A percentile compares a stretch with the other conserved stretches of the same genome.
Conservation (phyloP, 2,113 vertebrate genomes). For the Sinocyclocheilus anshuiensis region DNA sequence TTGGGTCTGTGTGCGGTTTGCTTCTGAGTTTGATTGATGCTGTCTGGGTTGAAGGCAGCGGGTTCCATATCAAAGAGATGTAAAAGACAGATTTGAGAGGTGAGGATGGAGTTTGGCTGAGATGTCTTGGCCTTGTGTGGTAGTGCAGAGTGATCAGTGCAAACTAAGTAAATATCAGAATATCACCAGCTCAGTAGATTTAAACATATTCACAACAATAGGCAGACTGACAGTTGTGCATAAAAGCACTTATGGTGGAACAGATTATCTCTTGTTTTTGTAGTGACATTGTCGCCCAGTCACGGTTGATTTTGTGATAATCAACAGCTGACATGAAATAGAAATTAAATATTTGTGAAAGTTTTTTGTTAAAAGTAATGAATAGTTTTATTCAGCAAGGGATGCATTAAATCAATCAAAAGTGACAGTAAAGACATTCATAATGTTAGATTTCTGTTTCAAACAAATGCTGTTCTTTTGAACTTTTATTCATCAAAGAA, state of each 20-base stretch:
- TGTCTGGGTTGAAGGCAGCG: conserved; percentile 62
- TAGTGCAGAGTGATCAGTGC: conserved; percentile 14
- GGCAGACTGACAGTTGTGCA: neutral
- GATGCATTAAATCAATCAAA: neutral
- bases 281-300: neutral
- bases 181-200: neutral
- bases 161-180: neutral
- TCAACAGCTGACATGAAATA: neutral
- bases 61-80: conserved; percentile 24
- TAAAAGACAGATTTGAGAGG: conserved; percentile 1
- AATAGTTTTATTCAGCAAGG: neutral
- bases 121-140: neutral
- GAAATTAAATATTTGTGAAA: neutral
- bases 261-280: too few species aligned
- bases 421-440: too few species aligned
- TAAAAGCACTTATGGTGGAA: neutral
- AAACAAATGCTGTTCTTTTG: too few species aligned
- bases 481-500: too few species aligned
- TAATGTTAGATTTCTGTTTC: too few species aligned
- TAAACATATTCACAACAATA: neutral
- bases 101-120: conserved; percentile 9
- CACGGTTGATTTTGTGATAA: neutral
- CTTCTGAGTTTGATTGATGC: conserved; percentile 67
- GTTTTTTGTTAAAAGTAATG: neutral
- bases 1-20: conserved; percentile 51